Conservation (phyloP, 1,140 invertebrate genomes). For the Mizuhopecten yessoensis region DNA sequence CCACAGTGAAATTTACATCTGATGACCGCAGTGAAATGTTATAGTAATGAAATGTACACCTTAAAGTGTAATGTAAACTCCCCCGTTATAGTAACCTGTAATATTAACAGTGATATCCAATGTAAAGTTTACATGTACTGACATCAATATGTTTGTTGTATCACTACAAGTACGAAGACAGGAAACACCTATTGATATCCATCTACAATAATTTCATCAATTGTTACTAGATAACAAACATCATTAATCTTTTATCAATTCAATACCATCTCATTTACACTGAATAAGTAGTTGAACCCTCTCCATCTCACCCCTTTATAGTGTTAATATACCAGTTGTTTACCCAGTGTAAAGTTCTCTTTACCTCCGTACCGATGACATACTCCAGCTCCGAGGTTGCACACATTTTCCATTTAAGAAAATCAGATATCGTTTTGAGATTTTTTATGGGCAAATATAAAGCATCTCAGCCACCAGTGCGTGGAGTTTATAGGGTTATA, state of each 20-base stretch:
- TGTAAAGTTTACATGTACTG: neutral
- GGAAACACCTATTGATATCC: too few relatives aligned
- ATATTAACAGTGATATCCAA: too few relatives aligned
- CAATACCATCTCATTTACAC: neutral
- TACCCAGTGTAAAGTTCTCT: neutral
- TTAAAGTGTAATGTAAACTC: too few relatives aligned
- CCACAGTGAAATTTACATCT: too few relatives aligned
- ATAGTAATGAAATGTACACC: too few relatives aligned
- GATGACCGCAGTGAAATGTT: too few relatives aligned
- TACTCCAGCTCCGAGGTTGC: neutral
- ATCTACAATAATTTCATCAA: neutral
- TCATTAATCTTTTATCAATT: constrained; percentile 30
- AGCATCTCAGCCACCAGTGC: neutral
- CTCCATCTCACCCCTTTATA: neutral
- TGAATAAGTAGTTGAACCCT: constrained; percentile 8
- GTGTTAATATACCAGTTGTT: constrained; percentile 27
- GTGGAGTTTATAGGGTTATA: neutral
- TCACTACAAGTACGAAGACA: too few relatives aligned
- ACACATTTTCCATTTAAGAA: neutral
- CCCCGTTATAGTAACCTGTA: too few relatives aligned
- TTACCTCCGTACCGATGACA: neutral
- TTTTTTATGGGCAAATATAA: neutral
- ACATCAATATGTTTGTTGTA: neutral
- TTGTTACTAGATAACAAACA: neutral
- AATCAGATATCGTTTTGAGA: constrained; percentile 13